These are phyloP conservation scores for Tamias sibiricus DNA, from an alignment of 2,113 vertebrate species.

Conservation along the genomic window DNA sequence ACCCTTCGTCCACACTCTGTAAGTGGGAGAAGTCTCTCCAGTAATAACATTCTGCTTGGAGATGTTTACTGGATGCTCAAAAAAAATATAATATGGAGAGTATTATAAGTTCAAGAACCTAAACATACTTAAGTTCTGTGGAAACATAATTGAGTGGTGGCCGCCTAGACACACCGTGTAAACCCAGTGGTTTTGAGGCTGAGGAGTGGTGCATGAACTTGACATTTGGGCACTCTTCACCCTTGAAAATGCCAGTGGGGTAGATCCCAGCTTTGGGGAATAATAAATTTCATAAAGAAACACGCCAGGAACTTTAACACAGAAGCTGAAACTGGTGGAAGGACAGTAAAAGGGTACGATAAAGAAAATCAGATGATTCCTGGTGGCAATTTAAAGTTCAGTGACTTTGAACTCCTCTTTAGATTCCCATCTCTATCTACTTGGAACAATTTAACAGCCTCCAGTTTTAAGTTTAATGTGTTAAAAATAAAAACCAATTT, in stretches of 20 bases:
- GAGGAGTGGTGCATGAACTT: background rate
- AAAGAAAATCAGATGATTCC: conserved; percentile 61
- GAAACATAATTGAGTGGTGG: background rate
- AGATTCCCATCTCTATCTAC: conserved; percentile 65
- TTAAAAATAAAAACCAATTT: conserved; percentile 78
- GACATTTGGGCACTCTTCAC: background rate
- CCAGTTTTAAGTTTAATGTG: conserved; percentile 66
- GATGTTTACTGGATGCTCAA: background rate
- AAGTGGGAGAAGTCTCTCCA: background rate
- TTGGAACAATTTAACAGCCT: conserved; percentile 70
- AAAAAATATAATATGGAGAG: background rate
- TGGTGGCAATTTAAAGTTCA: conserved; percentile 67
- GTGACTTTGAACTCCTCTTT: conserved; percentile 68
- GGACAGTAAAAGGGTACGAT: conserved; percentile 36
- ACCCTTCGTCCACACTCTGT: background rate
- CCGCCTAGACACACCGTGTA: rapidly evolving
- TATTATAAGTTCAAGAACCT: background rate
- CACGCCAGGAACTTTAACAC: background rate
- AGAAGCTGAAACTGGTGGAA: background rate
- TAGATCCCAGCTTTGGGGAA: background rate
- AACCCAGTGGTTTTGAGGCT: background rate
- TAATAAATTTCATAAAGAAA: background rate
- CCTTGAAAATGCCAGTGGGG: rapidly evolving
- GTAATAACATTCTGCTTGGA: background rate
- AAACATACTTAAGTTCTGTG: background rate